A percentile compares a stretch with the other conserved stretches of the same genome.
Conservation (phyloP, 2,888 invertebrate genomes). For the Heterodera filipjevi region DNA sequence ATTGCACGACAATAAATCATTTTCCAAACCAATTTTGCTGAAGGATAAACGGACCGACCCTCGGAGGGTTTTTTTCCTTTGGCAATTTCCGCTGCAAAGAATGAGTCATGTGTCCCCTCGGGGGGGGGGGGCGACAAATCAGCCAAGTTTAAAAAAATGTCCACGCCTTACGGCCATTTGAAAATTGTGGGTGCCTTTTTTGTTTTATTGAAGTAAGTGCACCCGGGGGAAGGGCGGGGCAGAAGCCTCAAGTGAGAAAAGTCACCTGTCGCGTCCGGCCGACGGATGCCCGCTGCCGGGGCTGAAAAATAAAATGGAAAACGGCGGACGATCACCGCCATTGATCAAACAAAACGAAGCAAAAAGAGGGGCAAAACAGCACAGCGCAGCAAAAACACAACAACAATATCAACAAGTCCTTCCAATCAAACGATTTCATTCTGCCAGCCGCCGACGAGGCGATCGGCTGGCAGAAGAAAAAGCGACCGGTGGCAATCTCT, state of each 20-base stretch:
- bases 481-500: not conserved
- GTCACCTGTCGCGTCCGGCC: not conserved
- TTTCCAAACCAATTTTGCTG: not conserved
- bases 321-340: not conserved
- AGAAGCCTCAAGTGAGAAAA: not conserved
- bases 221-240: not conserved
- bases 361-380: not conserved
- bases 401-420: not conserved
- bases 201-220: not conserved
- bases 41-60: not conserved
- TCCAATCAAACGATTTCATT: not conserved
- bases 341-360: not conserved
- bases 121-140: not conserved
- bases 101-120: conserved; percentile 3
- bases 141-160: not conserved
- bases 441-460: not conserved
- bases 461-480: not conserved
- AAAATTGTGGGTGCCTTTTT: not conserved
- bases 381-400: not conserved
- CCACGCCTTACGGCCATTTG: not conserved
- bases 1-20: not conserved
- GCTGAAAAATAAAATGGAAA: not conserved
- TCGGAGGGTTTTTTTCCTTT: not conserved
- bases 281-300: not conserved
- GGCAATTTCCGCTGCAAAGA: not conserved